A percentile compares a stretch with the other conserved stretches of the same genome.
These are phyloP conservation scores for Luperina testacea DNA, from an alignment of 2,888 invertebrate genomes.

Conservation along the genomic window DNA sequence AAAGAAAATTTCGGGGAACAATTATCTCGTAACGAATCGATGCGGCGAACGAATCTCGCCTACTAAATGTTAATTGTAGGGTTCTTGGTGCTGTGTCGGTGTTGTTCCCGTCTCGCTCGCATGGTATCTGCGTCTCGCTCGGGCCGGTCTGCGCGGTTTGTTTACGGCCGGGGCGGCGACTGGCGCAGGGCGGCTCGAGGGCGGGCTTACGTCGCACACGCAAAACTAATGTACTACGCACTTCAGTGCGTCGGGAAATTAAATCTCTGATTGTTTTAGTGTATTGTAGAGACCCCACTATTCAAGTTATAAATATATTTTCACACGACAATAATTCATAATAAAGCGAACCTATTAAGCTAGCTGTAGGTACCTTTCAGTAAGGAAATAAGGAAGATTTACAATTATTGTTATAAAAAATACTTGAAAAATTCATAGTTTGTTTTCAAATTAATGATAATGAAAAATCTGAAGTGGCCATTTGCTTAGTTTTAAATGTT, in stretches of 20 bases:
- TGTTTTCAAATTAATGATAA: background rate
- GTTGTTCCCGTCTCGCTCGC: slow-evolving; percentile 75
- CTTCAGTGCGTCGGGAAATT: slow-evolving; percentile 65
- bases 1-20: slow-evolving; percentile 84
- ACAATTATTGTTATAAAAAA: background rate
- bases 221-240: slow-evolving; percentile 81
- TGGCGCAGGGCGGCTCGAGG: slow-evolving; percentile 85
- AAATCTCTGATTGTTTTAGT: slow-evolving; percentile 60
- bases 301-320: slow-evolving; percentile 25
- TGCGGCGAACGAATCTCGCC: slow-evolving; percentile 89
- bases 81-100: slow-evolving; percentile 80
- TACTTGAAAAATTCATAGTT: background rate
- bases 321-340: slow-evolving; percentile 3
- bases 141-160: slow-evolving; percentile 64
- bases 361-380: slow-evolving; percentile 9
- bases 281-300: background rate
- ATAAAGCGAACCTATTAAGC: background rate
- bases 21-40: slow-evolving; percentile 90
- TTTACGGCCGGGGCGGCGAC: slow-evolving; percentile 74
- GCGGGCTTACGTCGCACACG: slow-evolving; percentile 83
- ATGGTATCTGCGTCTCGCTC: slow-evolving; percentile 75
- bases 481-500: background rate
- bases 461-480: background rate
- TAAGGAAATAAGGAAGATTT: background rate
- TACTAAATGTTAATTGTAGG: slow-evolving; percentile 87